Percentiles rank a stretch among this genome's conserved stretches.
Evolutionary conservation across 53 echinoderm and acorn worm genomes (phyloP).

Genomic region (Patiria pectinifera): DNA sequence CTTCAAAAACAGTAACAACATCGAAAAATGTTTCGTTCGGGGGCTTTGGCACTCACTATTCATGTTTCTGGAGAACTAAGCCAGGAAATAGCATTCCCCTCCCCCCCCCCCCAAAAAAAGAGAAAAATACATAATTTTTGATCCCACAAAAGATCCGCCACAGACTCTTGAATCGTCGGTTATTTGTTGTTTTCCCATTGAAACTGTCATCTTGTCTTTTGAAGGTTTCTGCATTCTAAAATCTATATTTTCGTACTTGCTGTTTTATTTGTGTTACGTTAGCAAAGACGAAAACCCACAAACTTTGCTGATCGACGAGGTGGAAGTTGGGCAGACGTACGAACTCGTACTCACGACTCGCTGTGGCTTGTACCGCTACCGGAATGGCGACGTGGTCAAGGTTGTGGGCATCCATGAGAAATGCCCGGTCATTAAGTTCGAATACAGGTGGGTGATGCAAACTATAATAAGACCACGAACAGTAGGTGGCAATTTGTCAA

Average conservation of each 20-base stretch:
- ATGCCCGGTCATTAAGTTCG: slow-evolving; percentile 47
- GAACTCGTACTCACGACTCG: slow-evolving; percentile 47
- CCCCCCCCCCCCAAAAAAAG: no score
- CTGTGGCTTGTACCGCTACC: slow-evolving; percentile 47
- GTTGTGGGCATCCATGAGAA: slow-evolving; percentile 50
- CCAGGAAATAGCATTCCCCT: no score
- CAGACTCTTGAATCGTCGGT: no score
- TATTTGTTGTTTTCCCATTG: no score
- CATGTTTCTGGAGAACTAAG: not conserved
- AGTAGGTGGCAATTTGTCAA: no score
- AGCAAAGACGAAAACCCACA: slow-evolving; percentile 1
- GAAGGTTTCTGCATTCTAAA: no score
- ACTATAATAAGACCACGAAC: not conserved
- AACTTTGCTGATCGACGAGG: slow-evolving; percentile 37
- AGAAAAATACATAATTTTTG: no score
- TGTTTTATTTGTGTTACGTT: not conserved
- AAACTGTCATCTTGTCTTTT: no score
- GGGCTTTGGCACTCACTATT: not conserved
- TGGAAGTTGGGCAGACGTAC: slow-evolving; percentile 38
- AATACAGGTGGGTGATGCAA: slow-evolving; percentile 33
- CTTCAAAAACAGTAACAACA: not conserved
- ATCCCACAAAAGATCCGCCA: no score
- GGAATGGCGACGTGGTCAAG: slow-evolving; percentile 58
- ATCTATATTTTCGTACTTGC: not conserved
- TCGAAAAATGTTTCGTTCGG: no score